Percentiles rank a stretch among this genome's conserved stretches.
Evolutionary conservation across 2,888 invertebrate genomes (phyloP).

Genomic region (Halictus ligatus): DNA sequence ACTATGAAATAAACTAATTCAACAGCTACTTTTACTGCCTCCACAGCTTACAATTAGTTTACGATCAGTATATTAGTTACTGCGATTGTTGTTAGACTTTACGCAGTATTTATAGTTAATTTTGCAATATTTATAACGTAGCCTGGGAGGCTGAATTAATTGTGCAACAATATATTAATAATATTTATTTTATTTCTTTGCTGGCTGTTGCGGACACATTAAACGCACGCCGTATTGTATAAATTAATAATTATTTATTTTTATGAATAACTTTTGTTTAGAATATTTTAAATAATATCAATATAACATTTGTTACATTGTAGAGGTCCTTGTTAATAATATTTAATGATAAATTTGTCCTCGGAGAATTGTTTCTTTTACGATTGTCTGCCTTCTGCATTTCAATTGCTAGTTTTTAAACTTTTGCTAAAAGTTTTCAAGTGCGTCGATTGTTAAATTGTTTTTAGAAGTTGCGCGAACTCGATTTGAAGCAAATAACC

Average conservation of each 20-base stretch:
- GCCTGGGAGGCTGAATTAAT: neutral
- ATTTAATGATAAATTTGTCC: neutral
- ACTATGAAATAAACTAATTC: neutral
- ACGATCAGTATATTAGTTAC: neutral
- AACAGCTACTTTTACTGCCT: neutral
- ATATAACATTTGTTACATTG: neutral
- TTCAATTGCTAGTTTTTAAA: neutral
- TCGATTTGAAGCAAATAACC: constrained; percentile 79
- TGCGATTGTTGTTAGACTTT: neutral
- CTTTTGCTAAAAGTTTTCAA: neutral
- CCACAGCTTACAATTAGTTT: neutral
- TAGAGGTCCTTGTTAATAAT: neutral
- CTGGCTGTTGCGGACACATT: neutral
- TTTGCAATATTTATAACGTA: neutral
- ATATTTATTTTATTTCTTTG: neutral
- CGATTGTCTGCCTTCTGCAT: neutral
- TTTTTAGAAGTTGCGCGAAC: constrained; percentile 17
- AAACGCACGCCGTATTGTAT: no score
- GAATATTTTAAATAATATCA: neutral
- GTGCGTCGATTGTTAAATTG: neutral
- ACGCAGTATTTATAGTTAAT: neutral
- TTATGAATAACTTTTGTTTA: neutral
- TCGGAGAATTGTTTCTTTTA: neutral
- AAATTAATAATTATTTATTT: neutral
- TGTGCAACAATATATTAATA: neutral